Percentiles rank a stretch among this genome's conserved stretches.
These are phyloP conservation scores for Cepphus grylle DNA, from an alignment of 2,113 vertebrate genomes.

Conservation along the genomic window DNA sequence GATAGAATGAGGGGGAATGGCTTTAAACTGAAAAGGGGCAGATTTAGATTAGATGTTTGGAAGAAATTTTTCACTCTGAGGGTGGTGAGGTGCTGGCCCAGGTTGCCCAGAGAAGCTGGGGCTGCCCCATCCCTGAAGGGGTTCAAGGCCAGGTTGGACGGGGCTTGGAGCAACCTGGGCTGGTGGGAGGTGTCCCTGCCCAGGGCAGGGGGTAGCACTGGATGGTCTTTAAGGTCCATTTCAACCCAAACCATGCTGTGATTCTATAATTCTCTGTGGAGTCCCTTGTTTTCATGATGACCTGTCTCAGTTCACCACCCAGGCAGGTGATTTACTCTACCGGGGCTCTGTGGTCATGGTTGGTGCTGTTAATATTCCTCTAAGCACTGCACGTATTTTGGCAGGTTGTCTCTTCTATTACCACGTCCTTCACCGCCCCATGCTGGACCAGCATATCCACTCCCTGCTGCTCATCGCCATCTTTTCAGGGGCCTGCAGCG, in stretches of 20 bases:
- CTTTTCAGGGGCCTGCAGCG: conserved; percentile 71
- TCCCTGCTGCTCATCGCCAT: conserved; percentile 81
- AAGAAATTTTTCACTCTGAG: neutral
- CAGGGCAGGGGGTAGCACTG: too few relatives aligned
- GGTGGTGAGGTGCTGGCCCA: neutral
- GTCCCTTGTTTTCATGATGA: neutral
- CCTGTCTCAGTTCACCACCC: neutral
- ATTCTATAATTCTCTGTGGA: neutral
- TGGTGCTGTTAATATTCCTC: neutral
- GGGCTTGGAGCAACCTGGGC: neutral
- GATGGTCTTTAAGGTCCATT: neutral
- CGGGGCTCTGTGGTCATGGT: fast-evolving
- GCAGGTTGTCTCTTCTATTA: conserved; percentile 91
- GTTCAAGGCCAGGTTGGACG: neutral
- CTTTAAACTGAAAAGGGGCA: neutral
- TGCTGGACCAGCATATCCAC: conserved; percentile 89
- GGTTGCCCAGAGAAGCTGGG: neutral
- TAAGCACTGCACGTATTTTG: neutral
- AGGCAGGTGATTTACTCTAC: neutral
- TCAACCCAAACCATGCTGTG: neutral
- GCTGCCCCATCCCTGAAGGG: neutral
- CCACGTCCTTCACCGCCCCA: conserved; percentile 81
- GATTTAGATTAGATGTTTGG: neutral
- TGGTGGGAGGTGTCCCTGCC: neutral
- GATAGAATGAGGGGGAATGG: neutral